Evolutionary conservation across 2,113 vertebrate genomes (phyloP).

Genomic region (Upupa epops): DNA sequence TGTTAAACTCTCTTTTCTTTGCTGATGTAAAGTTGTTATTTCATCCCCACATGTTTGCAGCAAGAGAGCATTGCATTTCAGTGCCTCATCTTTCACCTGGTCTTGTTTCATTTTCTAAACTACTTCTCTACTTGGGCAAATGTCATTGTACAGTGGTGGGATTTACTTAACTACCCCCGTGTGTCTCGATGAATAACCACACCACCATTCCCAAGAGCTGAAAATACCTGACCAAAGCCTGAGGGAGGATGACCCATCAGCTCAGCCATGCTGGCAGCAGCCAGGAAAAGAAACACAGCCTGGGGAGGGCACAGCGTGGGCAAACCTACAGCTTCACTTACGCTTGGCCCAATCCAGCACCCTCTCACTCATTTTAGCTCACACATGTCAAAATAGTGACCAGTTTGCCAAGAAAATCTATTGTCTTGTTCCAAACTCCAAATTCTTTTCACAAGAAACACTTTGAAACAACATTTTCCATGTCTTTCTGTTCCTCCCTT

Average conservation of each 20-base stretch:
- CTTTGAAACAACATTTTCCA: neutral
- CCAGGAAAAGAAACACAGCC: neutral
- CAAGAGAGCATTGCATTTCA: slow-evolving; percentile 23
- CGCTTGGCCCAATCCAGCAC: accelerated
- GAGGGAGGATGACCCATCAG: neutral
- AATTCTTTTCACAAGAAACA: neutral
- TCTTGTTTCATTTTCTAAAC: neutral
- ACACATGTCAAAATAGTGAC: neutral
- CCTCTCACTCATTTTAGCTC: neutral
- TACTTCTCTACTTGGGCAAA: neutral
- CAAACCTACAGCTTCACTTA: neutral
- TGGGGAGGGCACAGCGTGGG: accelerated
- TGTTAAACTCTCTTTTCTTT: neutral
- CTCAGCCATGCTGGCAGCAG: neutral
- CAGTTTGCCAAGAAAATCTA: neutral
- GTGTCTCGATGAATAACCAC: neutral
- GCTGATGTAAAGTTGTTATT: neutral
- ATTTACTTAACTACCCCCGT: neutral
- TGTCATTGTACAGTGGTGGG: neutral
- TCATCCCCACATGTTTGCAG: neutral
- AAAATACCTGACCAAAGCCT: neutral
- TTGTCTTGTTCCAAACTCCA: neutral
- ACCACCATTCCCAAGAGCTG: neutral
- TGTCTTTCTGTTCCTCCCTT: neutral
- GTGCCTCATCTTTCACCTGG: neutral